Evolutionary conservation across 2,113 vertebrate species (phyloP).

Genomic region (Pachyramphus minor): DNA sequence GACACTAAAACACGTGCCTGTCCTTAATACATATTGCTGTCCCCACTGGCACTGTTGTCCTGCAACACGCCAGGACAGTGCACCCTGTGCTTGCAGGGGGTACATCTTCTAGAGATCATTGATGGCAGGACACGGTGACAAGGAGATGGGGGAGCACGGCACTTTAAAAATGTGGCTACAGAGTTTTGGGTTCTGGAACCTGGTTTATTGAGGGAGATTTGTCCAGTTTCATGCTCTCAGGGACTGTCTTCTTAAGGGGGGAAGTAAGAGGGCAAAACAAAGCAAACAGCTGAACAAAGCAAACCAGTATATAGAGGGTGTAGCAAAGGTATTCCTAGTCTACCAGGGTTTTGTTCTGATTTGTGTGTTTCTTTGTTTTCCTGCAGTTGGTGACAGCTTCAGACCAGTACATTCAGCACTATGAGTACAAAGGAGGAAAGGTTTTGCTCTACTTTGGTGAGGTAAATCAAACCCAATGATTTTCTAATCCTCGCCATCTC

Average conservation of each 20-base stretch:
- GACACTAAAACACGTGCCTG: neutral
- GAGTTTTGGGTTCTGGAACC: neutral
- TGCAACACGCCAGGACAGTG: rapidly evolving
- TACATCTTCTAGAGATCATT: neutral
- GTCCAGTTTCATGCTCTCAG: neutral
- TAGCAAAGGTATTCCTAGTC: neutral
- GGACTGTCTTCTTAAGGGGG: neutral
- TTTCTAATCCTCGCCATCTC: neutral
- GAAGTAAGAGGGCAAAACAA: neutral
- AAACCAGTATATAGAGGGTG: neutral
- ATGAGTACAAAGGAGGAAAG: constrained; percentile 64
- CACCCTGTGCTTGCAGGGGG: neutral
- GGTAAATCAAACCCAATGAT: constrained; percentile 34
- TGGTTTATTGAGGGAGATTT: neutral
- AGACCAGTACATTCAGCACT: constrained; percentile 72
- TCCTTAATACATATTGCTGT: neutral
- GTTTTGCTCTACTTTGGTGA: constrained; percentile 71
- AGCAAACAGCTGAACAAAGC: neutral
- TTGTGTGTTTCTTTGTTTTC: neutral
- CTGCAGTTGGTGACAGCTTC: constrained; percentile 59
- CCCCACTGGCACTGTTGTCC: neutral
- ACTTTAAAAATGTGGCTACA: neutral
- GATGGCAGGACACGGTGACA: neutral
- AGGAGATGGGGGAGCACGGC: neutral
- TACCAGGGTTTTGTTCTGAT: neutral